A percentile compares a stretch with the other conserved stretches of the same genome.
Conservation (phyloP, 64 coral and sea anemone species). For the Stylophora pistillata region DNA sequence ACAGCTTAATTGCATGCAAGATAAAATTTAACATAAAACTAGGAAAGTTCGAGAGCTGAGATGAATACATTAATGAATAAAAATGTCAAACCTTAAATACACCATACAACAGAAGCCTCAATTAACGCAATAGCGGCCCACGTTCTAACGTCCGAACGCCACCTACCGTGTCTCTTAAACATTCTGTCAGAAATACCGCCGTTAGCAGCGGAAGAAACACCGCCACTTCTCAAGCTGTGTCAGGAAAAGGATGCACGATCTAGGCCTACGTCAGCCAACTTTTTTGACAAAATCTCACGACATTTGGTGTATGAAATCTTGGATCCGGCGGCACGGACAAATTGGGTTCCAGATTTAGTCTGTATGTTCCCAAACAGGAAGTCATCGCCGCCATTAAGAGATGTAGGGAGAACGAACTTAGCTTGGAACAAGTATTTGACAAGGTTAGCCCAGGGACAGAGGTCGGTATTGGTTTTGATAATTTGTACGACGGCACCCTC, state of each 20-base stretch:
- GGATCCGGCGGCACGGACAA: background rate
- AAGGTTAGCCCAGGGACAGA: conserved; percentile 30
- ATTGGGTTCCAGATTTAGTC: background rate
- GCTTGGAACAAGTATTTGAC: conserved; percentile 32
- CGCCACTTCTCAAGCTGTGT: conserved; percentile 50
- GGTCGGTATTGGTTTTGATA: conserved; percentile 26
- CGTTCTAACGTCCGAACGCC: too few relatives aligned
- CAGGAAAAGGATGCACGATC: conserved; percentile 50
- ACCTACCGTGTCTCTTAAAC: conserved; percentile 57
- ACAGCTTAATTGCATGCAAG: too few relatives aligned
- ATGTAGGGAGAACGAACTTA: background rate
- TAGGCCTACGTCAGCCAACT: background rate
- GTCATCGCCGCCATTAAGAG: background rate
- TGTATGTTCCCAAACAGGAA: too few relatives aligned
- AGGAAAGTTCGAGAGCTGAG: too few relatives aligned
- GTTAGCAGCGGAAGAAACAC: conserved; percentile 57
- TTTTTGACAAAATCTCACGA: background rate
- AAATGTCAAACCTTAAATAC: too few relatives aligned
- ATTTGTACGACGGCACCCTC: conserved; percentile 32
- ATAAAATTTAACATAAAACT: too few relatives aligned
- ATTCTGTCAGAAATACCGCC: conserved; percentile 45
- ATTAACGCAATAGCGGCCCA: too few relatives aligned
- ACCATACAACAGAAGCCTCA: too few relatives aligned
- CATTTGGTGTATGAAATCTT: background rate
- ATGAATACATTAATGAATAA: too few relatives aligned